A percentile compares a stretch with the other conserved stretches of the same genome.
Conservation (phyloP, 2,113 vertebrate genomes). For the Corydoras sp. region DNA sequence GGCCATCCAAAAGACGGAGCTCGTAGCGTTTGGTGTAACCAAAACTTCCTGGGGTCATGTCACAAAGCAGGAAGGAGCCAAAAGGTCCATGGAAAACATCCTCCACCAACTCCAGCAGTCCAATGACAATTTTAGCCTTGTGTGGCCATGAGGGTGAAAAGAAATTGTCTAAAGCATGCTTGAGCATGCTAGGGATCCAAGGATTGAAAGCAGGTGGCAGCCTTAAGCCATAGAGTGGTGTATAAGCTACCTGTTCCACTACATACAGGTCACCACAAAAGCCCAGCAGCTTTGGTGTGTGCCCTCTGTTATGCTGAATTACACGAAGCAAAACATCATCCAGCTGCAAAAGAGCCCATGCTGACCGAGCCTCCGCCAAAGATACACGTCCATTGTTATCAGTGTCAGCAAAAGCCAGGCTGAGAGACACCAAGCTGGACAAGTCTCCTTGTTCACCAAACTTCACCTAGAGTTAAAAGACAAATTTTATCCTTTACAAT, state of each 20-base stretch:
- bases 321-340: slow-evolving; percentile 90
- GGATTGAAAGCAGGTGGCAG: slow-evolving; percentile 86
- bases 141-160: slow-evolving; percentile 94
- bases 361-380: slow-evolving; percentile 89
- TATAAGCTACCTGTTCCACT: slow-evolving; percentile 84
- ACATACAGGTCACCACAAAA: slow-evolving; percentile 96
- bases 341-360: slow-evolving; percentile 92
- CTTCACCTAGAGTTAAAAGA: slow-evolving; percentile 67
- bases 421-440: slow-evolving; percentile 76
- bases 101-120: slow-evolving; percentile 93
- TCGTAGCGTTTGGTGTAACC: slow-evolving; percentile 93
- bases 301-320: slow-evolving; percentile 87
- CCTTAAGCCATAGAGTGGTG: slow-evolving; percentile 85
- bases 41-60: slow-evolving; percentile 78
- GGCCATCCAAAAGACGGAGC: slow-evolving; percentile 87
- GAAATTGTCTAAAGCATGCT: slow-evolving; percentile 72
- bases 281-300: slow-evolving; percentile 87
- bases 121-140: slow-evolving; percentile 95
- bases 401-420: slow-evolving; percentile 82
- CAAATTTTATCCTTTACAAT: no score
- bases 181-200: slow-evolving; percentile 79
- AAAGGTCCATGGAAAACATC: slow-evolving; percentile 94
- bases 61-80: slow-evolving; percentile 96
- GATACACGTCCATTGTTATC: slow-evolving; percentile 91
- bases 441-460: slow-evolving; percentile 91